Base-by-base conservation (phyloP, 2,113 vertebrate species). In the Ancistrus triradiatus region DNA sequence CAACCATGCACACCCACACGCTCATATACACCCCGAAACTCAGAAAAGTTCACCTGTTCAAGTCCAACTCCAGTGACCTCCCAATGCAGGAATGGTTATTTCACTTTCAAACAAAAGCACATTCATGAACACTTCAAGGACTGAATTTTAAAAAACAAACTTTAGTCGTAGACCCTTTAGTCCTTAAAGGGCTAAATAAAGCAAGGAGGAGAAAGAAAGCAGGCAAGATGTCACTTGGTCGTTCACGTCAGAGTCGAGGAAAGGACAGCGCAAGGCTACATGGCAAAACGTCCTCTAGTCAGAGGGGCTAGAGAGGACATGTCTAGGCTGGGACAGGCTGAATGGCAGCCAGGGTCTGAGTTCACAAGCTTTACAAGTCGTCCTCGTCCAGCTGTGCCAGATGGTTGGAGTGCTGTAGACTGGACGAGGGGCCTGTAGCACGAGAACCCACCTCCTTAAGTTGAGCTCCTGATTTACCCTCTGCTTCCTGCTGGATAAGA, bases 311-410 rank as follows among this genome's bases (percentile, higher is more conserved):
- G 22, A 18, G 10, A 24, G 35, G 44, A 46, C 17, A 11, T 4
- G 7, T 70, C 51, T 60, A 61, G 71, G 62, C 27, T 69, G 58
- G 40, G 51, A 33, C 35, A 44, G 46, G 61, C 56, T 69, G 19
- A 18, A 50, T 46, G 56, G 51, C 60, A 53, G 42, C 58, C 52
- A n/a, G 42, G 24, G 63, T 51, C 68, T 70, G 63, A 73, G 75
- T 21, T 59, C 21, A n/a, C n/a, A 33, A 57, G 31, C 51, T 84
- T 86, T 81, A 95, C 76, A 93, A 83, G 80, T 94, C 92, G 37
- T 95, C 92, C 78, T 95, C 92, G 6, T 86, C 86, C 40, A 95
- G 84, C 82, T 92, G 90, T 67, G 91, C 84, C 53, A 95, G 83
- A 78, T 85, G 87, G 72, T 85, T 87, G 25, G 85, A 79, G 14